Conservation (phyloP, 2,888 invertebrate genomes). For the Carabus problematicus region DNA sequence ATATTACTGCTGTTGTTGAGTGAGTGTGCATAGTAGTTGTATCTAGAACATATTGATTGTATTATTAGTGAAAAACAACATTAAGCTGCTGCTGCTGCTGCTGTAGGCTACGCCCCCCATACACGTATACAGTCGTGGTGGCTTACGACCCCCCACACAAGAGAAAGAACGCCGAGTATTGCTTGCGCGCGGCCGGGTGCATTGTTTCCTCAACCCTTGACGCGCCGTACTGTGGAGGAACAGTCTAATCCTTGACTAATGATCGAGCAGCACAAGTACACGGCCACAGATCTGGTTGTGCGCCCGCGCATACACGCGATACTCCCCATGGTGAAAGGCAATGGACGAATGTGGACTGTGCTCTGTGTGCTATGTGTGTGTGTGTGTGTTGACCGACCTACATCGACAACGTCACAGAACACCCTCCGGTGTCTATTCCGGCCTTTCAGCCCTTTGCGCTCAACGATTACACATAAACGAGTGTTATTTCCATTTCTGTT, state of each 20-base stretch:
- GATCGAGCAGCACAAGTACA: constrained; percentile 49
- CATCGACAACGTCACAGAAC: neutral
- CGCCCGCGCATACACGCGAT: no score
- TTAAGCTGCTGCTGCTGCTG: constrained; percentile 33
- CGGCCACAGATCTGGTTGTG: constrained; percentile 44
- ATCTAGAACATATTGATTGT: constrained; percentile 52
- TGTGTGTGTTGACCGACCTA: no score
- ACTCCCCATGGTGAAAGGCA: no score
- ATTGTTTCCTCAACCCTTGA: constrained; percentile 51
- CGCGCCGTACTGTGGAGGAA: constrained; percentile 45
- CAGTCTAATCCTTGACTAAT: constrained; percentile 53
- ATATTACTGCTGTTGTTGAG: no score
- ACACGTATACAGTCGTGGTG: constrained; percentile 44
- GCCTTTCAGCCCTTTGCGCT: constrained; percentile 30
- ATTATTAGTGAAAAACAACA: constrained; percentile 51
- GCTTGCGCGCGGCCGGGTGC: no score
- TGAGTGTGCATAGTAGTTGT: neutral
- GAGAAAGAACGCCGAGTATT: constrained; percentile 46
- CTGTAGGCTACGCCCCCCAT: constrained; percentile 43
- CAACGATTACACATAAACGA: constrained; percentile 54
- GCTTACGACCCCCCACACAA: constrained; percentile 32
- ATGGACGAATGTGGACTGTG: neutral
- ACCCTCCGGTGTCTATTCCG: constrained; percentile 17
- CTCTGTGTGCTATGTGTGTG: no score
- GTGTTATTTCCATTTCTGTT: constrained; percentile 57